These are phyloP conservation scores for Magallana angulata DNA, from an alignment of 1,140 invertebrate genomes.

Conservation along the genomic window DNA sequence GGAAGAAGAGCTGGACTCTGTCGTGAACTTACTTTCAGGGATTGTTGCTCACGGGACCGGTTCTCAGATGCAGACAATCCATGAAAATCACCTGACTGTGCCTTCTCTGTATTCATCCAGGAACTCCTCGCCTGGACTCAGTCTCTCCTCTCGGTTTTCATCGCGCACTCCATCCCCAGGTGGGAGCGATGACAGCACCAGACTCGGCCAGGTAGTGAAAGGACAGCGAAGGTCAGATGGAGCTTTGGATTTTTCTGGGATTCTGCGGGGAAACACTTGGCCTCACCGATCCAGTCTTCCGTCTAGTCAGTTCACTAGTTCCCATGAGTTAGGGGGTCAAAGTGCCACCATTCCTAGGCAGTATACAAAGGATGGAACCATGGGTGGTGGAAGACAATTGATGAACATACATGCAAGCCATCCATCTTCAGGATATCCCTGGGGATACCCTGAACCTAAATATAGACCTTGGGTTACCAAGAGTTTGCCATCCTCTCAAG, in stretches of 20 bases:
- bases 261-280: slow-evolving; percentile 65
- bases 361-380: slow-evolving; percentile 46
- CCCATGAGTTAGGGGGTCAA: slow-evolving; percentile 24
- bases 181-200: slow-evolving; percentile 42
- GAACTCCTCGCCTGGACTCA: slow-evolving; percentile 49
- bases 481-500: slow-evolving; percentile 39
- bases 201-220: slow-evolving; percentile 54
- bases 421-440: slow-evolving; percentile 12
- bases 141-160: slow-evolving; percentile 57
- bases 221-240: slow-evolving; percentile 72
- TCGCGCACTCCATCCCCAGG: slow-evolving; percentile 52
- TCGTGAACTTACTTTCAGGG: slow-evolving; percentile 74
- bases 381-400: slow-evolving; percentile 25
- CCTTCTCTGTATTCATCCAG: slow-evolving; percentile 52
- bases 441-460: slow-evolving; percentile 45
- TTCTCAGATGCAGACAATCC: slow-evolving; percentile 63
- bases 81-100: slow-evolving; percentile 69
- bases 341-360: slow-evolving; percentile 47
- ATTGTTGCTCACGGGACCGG: slow-evolving; percentile 40
- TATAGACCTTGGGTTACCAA: slow-evolving; percentile 53
- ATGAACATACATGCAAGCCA: slow-evolving; percentile 40
- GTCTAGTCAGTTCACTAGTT: slow-evolving; percentile 51
- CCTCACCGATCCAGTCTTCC: slow-evolving; percentile 72
- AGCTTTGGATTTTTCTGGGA: slow-evolving; percentile 65
- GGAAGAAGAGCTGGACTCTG: slow-evolving; percentile 75